Base-by-base conservation (phyloP, 1,140 invertebrate species). In the Pseudomyrmex flavicornis region DNA sequence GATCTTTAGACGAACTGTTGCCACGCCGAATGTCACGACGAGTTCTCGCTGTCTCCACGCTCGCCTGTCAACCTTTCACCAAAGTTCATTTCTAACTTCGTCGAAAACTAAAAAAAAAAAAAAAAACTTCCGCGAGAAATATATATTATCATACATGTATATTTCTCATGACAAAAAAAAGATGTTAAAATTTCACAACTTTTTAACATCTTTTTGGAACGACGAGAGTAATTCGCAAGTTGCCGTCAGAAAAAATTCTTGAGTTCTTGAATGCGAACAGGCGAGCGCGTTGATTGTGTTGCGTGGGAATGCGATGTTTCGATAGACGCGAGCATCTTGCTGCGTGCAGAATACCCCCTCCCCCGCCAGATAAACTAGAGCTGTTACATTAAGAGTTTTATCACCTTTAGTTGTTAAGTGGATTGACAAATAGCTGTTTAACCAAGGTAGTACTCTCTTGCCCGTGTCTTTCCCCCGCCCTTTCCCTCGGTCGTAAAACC, bases 271-370 rank as follows among this genome's bases (percentile, higher is more conserved):
- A 35, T 8, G 35, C 7, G 4, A 35, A 35, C 35, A 7, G 52
- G 59, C 59, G 50, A n/a, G 46, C 35, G 15, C 66, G 88, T 77
- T 77, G 61, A 61, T 35, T 59, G 65, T 82, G 50, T 75, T 82
- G 84, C 52, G 52, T 59, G 62, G 59, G 74, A 89, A 90, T 90
- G 89, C 90, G 76, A 70, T 87, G 89, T 91, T 86, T 85, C 85
- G 80, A 79, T 80, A 65, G 82, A 89, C 93, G 93, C 89, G 93
- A 93, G 93, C 93, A 93, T 93, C 90, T 93, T 93, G 93, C 89
- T 93, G 88, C 92, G 92, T 92, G 79, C 87, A 88, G 86, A 88
- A 54, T 66, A 87, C 58, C 66, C 54, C 26, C 26, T 26, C 63
- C 58, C 83, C 82, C 72, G 62, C 85, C 86, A 84, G 66, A 82